Percentiles rank a stretch among this genome's conserved stretches.
Evolutionary conservation across 1,140 invertebrate genomes (phyloP).

Genomic region (Bombus sylvicola): DNA sequence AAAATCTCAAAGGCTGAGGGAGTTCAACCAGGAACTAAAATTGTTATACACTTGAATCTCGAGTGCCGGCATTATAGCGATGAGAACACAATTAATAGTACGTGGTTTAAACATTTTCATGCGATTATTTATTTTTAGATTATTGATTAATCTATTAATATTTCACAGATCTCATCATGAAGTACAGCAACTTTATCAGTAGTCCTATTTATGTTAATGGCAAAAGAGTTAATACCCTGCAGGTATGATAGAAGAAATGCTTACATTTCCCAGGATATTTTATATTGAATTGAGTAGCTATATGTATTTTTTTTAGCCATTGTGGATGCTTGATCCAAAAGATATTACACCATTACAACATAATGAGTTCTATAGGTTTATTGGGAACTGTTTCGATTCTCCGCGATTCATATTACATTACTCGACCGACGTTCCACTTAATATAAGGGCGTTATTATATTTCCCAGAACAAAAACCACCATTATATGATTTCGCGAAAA

Average conservation of each 20-base stretch:
- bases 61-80: constrained; percentile 95
- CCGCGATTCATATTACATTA: constrained; percentile 94
- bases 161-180: constrained; percentile 91
- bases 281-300: not conserved
- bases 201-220: constrained; percentile 96
- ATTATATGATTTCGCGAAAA: constrained; percentile 94
- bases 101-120: constrained; percentile 51
- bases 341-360: constrained; percentile 93
- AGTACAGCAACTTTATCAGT: constrained; percentile 98
- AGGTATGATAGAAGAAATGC: constrained; percentile 82
- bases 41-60: constrained; percentile 94
- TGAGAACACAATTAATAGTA: constrained; percentile 91
- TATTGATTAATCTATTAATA: constrained; percentile 22
- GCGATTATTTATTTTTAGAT: not conserved
- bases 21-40: constrained; percentile 95
- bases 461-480: constrained; percentile 95
- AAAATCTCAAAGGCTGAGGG: constrained; percentile 93
- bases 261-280: not conserved
- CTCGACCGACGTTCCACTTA: constrained; percentile 94
- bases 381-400: constrained; percentile 92
- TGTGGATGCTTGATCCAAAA: constrained; percentile 97
- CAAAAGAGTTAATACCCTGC: constrained; percentile 91
- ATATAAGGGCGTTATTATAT: constrained; percentile 95
- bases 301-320: constrained; percentile 85
- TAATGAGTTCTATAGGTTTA: constrained; percentile 94